phyloP scores from a whole-genome alignment of 2,113 vertebrate species.

The Emydocephalus ijimae region DNA sequence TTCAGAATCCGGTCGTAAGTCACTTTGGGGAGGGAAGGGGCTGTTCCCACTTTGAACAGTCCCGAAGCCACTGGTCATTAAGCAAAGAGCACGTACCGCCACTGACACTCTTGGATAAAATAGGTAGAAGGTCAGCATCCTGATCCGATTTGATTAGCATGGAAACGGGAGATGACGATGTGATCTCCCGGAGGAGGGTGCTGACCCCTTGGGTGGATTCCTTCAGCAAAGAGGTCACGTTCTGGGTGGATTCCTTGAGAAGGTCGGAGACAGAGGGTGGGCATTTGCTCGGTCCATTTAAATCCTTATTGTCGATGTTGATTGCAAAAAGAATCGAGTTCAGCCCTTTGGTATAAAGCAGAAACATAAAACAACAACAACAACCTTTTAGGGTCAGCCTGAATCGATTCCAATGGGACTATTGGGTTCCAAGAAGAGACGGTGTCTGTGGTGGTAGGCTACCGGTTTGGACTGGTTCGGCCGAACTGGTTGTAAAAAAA shows the following conservation, averaged over 20 bases:
- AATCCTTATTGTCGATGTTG: constrained; percentile 95
- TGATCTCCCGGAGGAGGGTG: constrained; percentile 91
- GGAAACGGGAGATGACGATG: constrained; percentile 84
- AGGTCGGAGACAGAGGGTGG: constrained; percentile 82
- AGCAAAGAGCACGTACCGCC: constrained; percentile 52
- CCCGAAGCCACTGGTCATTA: not conserved
- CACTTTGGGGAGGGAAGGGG: no score
- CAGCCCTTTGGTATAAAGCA: constrained; percentile 73
- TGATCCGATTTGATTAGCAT: constrained; percentile 81
- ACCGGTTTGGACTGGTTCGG: no score
- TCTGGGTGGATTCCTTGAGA: constrained; percentile 94
- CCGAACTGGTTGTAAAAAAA: no score
- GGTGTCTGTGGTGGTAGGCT: no score
- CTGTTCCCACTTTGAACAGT: not conserved
- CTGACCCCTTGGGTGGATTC: constrained; percentile 95
- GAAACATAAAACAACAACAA: not conserved
- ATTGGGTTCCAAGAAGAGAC: no score
- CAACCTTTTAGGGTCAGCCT: not conserved
- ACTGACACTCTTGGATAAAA: constrained; percentile 73
- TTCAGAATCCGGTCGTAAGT: not conserved
- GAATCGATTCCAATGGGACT: not conserved
- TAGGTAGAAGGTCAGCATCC: constrained; percentile 84
- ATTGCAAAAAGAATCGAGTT: constrained; percentile 98
- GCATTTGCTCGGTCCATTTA: constrained; percentile 82
- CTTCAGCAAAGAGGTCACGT: constrained; percentile 90